Evolutionary conservation across 1,140 invertebrate species (phyloP).

Genomic region (Drosophila santomea): DNA sequence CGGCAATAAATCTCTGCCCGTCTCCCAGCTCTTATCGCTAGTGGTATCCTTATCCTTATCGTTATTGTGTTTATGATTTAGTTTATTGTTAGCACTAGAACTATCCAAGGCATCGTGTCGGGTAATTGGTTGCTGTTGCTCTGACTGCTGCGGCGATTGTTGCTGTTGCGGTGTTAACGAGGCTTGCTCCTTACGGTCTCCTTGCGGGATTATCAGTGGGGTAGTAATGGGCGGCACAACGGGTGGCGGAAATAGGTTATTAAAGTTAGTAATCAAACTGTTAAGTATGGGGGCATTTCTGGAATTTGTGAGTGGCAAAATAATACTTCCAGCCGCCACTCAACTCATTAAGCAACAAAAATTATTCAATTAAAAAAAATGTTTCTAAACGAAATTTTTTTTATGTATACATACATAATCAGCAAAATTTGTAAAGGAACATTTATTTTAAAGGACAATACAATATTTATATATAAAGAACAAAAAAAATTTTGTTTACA

Average conservation of each 20-base stretch:
- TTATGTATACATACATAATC: too few species aligned
- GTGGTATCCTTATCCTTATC: slow-evolving; percentile 61
- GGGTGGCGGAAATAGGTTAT: neutral
- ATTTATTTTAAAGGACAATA: too few species aligned
- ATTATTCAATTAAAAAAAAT: too few species aligned
- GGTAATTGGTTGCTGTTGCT: slow-evolving; percentile 51
- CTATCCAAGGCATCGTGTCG: slow-evolving; percentile 73
- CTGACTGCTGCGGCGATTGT: slow-evolving; percentile 33
- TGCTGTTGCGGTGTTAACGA: slow-evolving; percentile 53
- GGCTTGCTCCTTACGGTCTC: slow-evolving; percentile 74
- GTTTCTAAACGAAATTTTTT: too few species aligned
- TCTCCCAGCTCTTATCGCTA: slow-evolving; percentile 47
- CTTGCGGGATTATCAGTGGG: slow-evolving; percentile 33
- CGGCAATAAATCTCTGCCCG: slow-evolving; percentile 55
- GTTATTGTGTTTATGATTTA: slow-evolving; percentile 74
- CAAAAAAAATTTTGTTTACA: too few species aligned
- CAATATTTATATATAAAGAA: too few species aligned
- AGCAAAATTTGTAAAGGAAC: too few species aligned
- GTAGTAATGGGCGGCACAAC: neutral
- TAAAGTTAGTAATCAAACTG: slow-evolving; percentile 11
- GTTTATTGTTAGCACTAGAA: slow-evolving; percentile 71
- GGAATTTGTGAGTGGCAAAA: too few species aligned
- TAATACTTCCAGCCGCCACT: too few species aligned
- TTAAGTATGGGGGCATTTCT: neutral
- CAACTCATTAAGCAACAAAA: too few species aligned